phyloP scores from a whole-genome alignment of 2,113 vertebrate genomes.

The Copsychus sechellarum region DNA sequence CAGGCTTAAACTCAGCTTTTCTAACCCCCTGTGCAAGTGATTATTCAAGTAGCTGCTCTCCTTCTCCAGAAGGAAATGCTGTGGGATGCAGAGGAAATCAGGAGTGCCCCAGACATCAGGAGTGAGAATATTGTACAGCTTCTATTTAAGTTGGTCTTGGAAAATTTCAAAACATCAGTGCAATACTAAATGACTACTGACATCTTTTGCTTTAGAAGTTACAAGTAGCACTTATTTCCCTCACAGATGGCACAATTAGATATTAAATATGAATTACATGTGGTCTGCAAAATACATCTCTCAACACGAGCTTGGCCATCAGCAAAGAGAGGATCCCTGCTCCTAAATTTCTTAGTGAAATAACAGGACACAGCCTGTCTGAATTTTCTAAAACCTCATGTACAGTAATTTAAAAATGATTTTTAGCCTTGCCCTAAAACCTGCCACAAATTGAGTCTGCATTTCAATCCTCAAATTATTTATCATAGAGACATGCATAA shows the following conservation, averaged over 20 bases:
- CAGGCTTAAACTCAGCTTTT: not conserved
- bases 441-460: not conserved
- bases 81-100: not conserved
- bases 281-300: not conserved
- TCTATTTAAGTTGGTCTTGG: not conserved
- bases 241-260: not conserved
- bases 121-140: not conserved
- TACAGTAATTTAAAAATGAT: not conserved
- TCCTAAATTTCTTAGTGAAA: not conserved
- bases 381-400: not conserved
- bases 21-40: not conserved
- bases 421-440: not conserved
- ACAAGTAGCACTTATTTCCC: not conserved
- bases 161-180: not conserved
- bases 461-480: not conserved
- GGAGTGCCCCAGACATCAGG: not conserved
- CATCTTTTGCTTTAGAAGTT: not conserved
- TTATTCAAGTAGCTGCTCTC: not conserved
- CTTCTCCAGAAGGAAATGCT: not conserved
- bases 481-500: not conserved
- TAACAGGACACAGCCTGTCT: not conserved
- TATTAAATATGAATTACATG: not conserved
- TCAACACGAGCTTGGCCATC: not conserved
- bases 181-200: not conserved
- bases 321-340: not conserved